Conservation (phyloP, 2,888 invertebrate genomes). For the Stenolophus ochropezus region DNA sequence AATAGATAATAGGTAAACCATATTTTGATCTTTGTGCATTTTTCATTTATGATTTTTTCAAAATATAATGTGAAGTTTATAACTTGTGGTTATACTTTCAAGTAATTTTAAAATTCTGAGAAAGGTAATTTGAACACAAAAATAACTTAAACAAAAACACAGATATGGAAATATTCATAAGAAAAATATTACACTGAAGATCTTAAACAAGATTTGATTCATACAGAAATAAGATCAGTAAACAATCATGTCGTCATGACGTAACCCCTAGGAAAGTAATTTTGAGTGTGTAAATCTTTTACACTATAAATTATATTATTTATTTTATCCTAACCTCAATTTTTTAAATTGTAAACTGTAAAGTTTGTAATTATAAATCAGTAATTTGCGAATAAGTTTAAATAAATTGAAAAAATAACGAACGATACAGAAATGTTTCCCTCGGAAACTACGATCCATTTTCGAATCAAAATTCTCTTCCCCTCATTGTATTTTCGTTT, state of each 20-base stretch:
- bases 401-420: conserved; percentile 9
- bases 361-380: not conserved
- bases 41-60: too few relatives aligned
- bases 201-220: conserved; percentile 56
- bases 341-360: not conserved
- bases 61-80: not conserved
- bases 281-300: conserved; percentile 14
- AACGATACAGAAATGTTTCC: not conserved
- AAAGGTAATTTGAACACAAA: conserved; percentile 15
- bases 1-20: too few relatives aligned
- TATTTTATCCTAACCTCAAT: not conserved
- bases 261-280: conserved; percentile 44
- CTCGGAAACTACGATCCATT: not conserved
- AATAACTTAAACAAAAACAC: conserved; percentile 32
- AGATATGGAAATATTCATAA: conserved; percentile 52
- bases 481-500: conserved; percentile 58
- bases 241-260: conserved; percentile 56
- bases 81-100: not conserved
- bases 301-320: not conserved
- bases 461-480: conserved; percentile 47
- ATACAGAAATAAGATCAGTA: conserved; percentile 57
- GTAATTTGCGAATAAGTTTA: not conserved
- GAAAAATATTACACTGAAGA: conserved; percentile 49
- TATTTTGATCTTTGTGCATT: too few relatives aligned
- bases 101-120: conserved; percentile 28